These are phyloP conservation scores for Dolichallabes microphthalmus DNA, from an alignment of 2,113 vertebrate genomes.

Conservation along the genomic window DNA sequence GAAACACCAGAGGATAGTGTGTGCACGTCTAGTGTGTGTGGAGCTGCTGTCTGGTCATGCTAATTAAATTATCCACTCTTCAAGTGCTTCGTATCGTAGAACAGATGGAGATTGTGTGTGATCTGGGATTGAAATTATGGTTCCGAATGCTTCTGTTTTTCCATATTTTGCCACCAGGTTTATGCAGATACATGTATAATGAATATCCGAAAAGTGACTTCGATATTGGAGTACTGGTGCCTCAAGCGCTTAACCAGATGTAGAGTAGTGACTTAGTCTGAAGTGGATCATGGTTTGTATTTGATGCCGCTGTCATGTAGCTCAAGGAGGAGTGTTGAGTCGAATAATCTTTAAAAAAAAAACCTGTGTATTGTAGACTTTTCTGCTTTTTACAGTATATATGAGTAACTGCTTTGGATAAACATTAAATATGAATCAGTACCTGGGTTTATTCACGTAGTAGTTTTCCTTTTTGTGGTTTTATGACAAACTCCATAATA, in stretches of 20 bases:
- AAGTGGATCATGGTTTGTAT: neutral
- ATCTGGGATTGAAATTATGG: neutral
- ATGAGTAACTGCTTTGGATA: neutral
- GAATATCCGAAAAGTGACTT: neutral
- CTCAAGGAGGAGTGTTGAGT: neutral
- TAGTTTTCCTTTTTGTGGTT: neutral
- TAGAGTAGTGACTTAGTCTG: neutral
- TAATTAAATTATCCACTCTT: neutral
- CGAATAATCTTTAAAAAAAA: neutral
- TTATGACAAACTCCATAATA: too few species aligned
- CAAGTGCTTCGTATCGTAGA: neutral
- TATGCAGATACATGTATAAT: neutral
- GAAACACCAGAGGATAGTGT: too few species aligned
- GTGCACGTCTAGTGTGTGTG: neutral
- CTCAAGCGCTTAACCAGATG: neutral
- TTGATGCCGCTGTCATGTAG: neutral
- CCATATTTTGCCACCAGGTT: neutral
- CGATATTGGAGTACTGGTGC: neutral
- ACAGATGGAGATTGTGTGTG: neutral
- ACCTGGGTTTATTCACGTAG: neutral
- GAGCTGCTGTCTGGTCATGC: neutral
- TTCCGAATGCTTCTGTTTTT: neutral
- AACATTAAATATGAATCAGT: neutral
- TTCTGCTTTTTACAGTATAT: neutral
- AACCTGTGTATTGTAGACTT: neutral